These are phyloP conservation scores for Habrosyne pyritoides DNA, from an alignment of 2,888 invertebrate species.

Conservation along the genomic window DNA sequence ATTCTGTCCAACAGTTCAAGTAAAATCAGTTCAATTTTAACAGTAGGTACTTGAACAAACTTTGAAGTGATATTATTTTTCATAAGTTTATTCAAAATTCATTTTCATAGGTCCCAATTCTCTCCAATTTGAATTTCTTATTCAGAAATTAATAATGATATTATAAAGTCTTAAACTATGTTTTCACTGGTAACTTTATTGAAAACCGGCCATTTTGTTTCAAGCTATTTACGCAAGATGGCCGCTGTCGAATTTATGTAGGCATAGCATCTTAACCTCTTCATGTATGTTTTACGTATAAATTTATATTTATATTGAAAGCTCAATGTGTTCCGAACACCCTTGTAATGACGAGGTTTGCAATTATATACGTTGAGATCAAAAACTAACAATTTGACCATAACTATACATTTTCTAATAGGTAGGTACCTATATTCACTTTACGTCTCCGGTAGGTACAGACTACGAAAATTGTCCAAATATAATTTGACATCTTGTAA, in stretches of 20 bases:
- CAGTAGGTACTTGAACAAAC: constrained; percentile 22
- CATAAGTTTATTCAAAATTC: constrained; percentile 16
- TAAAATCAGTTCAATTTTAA: constrained; percentile 20
- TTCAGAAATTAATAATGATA: background rate
- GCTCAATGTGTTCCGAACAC: constrained; percentile 78
- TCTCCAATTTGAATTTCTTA: constrained; percentile 37
- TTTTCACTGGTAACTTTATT: constrained; percentile 26
- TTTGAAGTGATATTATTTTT: constrained; percentile 8
- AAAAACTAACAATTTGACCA: background rate
- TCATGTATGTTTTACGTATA: constrained; percentile 47
- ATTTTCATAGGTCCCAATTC: constrained; percentile 66
- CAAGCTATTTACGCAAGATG: constrained; percentile 28
- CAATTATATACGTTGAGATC: constrained; percentile 15
- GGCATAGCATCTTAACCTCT: constrained; percentile 4
- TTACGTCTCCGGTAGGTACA: background rate
- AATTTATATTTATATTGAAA: constrained; percentile 68
- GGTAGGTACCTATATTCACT: background rate
- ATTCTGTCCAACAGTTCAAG: constrained; percentile 30
- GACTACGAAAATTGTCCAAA: background rate
- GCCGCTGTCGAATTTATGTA: constrained; percentile 14
- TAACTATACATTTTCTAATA: background rate
- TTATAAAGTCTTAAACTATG: constrained; percentile 15
- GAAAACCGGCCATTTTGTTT: constrained; percentile 44
- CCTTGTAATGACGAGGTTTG: constrained; percentile 68
- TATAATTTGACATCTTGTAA: background rate